Evolutionary conservation across 2,113 vertebrate genomes (phyloP), one percentile per base, ranked within the genome.

Genomic region (Tragelaphus imberbis): DNA sequence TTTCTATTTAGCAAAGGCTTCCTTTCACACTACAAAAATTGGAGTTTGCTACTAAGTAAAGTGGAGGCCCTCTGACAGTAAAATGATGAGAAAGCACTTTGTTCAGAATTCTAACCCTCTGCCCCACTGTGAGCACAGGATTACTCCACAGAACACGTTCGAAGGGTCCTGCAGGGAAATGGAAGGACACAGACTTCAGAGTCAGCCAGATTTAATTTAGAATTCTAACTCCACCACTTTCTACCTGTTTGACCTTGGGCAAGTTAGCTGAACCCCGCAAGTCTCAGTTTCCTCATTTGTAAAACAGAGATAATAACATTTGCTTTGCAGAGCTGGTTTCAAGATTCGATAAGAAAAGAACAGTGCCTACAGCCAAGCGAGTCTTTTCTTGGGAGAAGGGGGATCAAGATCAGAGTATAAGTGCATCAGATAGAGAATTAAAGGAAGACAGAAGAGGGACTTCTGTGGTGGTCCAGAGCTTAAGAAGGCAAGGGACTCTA

Each of bases 21-120:
- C 63, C 80, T 97, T 98, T 98, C 96, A 95, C 89, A 93, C 79
- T 96, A 61, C 82, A 97, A 96, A 97, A 93, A 88, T n/a, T 84
- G 71, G 96, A 95, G n/a, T 91, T 94, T 93, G 82, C 88, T 96
- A 40, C 88, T 97, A 90, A 85, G 90, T 56, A 94, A 94, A 97
- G 84, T 84, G 95, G 92, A 97, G 75, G 94, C 75, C 80, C 44
- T 86, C 44, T 84, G 80, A 97, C 79, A 88, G 80, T 65, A 90
- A 97, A 96, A 97, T 97, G 94, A 97, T 94, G 94, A 85, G 88
- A 92, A 97, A 94, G 61, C 65, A 84, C 77, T 97, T 95, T 88
- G 95, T 92, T 75, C 92, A 82, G 28, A 93, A 96, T 96, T 97
- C 88, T 95, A 96, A 98, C 94, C 85, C 95, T 44, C 85, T 36